phyloP scores from a whole-genome alignment of 2,888 invertebrate genomes.

The Drosophila peninsularis region DNA sequence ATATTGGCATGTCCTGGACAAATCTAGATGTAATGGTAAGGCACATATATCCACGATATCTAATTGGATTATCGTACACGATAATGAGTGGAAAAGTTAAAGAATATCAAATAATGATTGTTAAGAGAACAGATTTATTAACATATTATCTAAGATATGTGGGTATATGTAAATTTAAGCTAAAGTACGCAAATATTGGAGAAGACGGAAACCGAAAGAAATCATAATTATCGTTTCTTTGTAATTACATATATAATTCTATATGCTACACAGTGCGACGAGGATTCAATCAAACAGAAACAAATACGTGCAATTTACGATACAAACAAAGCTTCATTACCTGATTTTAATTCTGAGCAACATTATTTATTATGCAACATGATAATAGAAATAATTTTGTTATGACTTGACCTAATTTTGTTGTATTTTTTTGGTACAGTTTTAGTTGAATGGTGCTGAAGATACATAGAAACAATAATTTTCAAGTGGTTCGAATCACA shows the following conservation, averaged over 20 bases:
- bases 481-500: constrained; percentile 34
- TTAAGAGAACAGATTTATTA: constrained; percentile 5
- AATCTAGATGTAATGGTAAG: constrained; percentile 29
- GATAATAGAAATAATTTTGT: constrained; percentile 70
- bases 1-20: constrained; percentile 44
- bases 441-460: constrained; percentile 59
- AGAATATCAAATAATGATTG: not conserved
- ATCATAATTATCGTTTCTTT: constrained; percentile 28
- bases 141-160: constrained; percentile 12
- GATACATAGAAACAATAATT: constrained; percentile 59
- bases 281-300: constrained; percentile 28
- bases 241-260: constrained; percentile 2
- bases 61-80: constrained; percentile 10
- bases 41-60: constrained; percentile 11
- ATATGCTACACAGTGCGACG: constrained; percentile 14
- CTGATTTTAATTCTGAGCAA: constrained; percentile 76
- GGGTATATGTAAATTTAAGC: constrained; percentile 10
- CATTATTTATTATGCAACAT: constrained; percentile 57
- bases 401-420: constrained; percentile 30
- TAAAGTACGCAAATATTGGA: constrained; percentile 19
- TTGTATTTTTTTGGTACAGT: constrained; percentile 18
- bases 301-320: constrained; percentile 53
- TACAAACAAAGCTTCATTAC: constrained; percentile 78
- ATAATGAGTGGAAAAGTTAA: constrained; percentile 5
- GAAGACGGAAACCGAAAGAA: not conserved